phyloP scores from a whole-genome alignment of 2,888 invertebrate species.

The Cosmia pyralina region DNA sequence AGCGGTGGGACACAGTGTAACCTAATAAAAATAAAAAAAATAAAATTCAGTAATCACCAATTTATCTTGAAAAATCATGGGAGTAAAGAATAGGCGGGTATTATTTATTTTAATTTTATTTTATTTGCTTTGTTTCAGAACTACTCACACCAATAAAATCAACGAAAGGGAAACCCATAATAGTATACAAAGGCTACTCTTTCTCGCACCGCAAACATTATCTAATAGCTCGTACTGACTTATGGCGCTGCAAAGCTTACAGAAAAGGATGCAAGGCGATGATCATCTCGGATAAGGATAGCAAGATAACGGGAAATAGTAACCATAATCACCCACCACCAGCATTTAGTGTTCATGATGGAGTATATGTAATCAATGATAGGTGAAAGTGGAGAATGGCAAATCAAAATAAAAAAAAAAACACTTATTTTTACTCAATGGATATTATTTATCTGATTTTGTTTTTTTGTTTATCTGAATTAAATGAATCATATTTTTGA shows the following conservation, averaged over 20 bases:
- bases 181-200: slow-evolving; percentile 8
- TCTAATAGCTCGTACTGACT: slow-evolving; percentile 6
- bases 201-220: slow-evolving; percentile 15
- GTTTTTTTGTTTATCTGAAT: too few relatives aligned
- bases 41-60: neutral
- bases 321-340: slow-evolving; percentile 21
- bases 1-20: too few relatives aligned
- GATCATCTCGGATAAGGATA: slow-evolving; percentile 19
- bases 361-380: slow-evolving; percentile 5
- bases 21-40: too few relatives aligned
- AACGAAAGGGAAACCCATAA: slow-evolving; percentile 14
- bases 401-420: too few relatives aligned
- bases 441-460: too few relatives aligned
- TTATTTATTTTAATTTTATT: neutral
- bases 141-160: neutral
- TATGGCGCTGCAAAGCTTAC: slow-evolving; percentile 34
- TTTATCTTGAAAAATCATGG: neutral
- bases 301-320: slow-evolving; percentile 16
- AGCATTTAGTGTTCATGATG: slow-evolving; percentile 2
- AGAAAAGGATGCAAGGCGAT: slow-evolving; percentile 30
- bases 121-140: slow-evolving; percentile 3
- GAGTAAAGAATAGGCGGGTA: neutral
- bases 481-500: too few relatives aligned
- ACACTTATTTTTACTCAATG: too few relatives aligned
- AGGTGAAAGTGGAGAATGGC: neutral